These are phyloP conservation scores for Rhegmatorhina hoffmannsi DNA, from an alignment of 2,113 vertebrate species.

Conservation along the genomic window DNA sequence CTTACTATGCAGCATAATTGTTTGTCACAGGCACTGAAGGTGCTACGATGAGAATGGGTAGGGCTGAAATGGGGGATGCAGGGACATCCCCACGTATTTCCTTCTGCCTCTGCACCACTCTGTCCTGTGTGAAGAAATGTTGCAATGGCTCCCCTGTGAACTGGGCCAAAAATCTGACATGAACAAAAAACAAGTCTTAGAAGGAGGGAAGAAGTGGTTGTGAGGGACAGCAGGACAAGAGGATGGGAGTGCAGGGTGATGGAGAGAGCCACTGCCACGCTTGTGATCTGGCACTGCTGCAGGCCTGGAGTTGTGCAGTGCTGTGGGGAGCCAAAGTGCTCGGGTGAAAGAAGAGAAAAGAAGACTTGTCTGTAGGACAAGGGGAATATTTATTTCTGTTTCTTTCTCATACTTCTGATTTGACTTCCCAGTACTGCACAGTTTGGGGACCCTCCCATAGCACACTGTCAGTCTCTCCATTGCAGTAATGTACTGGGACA, in stretches of 20 bases:
- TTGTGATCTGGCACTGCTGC: not conserved
- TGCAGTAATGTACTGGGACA: not conserved
- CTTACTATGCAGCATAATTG: not conserved
- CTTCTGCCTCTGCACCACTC: not conserved
- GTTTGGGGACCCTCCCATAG: not conserved
- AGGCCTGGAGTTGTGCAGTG: not conserved
- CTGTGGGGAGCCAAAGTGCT: not conserved
- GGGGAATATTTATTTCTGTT: not conserved
- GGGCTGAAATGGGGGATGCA: not conserved
- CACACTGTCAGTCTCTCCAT: not conserved
- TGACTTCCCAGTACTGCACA: not conserved
- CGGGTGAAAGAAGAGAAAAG: not conserved
- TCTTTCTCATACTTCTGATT: not conserved
- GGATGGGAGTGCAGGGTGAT: not conserved
- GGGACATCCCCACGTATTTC: not conserved
- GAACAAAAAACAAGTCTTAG: not conserved
- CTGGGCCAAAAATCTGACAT: not conserved
- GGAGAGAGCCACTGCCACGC: fast-evolving
- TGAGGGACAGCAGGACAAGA: not conserved
- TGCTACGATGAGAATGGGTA: not conserved
- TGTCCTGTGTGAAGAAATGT: not conserved
- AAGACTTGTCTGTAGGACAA: not conserved
- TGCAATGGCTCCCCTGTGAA: not conserved
- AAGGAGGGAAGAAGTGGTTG: not conserved
- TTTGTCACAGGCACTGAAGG: not conserved